Conservation (phyloP, 1,140 invertebrate genomes). For the Pseudomyrmex concolor region DNA sequence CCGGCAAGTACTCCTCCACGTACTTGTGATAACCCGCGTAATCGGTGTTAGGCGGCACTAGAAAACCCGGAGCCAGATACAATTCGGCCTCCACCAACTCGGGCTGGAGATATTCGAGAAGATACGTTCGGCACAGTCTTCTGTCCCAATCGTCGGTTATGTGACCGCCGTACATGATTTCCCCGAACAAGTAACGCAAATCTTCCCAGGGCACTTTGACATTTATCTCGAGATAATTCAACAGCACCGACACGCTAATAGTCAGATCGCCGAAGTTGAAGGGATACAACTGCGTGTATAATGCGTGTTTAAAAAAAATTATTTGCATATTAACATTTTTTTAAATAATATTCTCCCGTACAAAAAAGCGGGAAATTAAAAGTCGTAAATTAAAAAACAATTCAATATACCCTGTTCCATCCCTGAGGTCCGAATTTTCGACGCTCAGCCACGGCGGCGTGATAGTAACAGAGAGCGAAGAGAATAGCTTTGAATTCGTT, state of each 20-base stretch:
- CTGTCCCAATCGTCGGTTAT: constrained; percentile 99
- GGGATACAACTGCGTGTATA: constrained; percentile 85
- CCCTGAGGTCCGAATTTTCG: constrained; percentile 97
- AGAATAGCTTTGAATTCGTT: constrained; percentile 97
- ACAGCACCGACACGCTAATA: constrained; percentile 95
- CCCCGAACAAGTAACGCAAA: constrained; percentile 96
- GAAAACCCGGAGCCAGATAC: constrained; percentile 92
- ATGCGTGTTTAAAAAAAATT: background rate
- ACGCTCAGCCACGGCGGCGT: constrained; percentile 96
- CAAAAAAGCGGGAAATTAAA: too few relatives aligned
- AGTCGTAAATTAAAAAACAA: background rate
- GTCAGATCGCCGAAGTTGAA: constrained; percentile 95
- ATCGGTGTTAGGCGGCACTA: constrained; percentile 93
- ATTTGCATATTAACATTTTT: too few relatives aligned
- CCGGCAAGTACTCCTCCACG: constrained; percentile 94
- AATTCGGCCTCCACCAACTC: constrained; percentile 95
- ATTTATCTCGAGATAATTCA: constrained; percentile 97
- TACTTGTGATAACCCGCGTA: constrained; percentile 95
- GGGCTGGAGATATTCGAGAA: constrained; percentile 94
- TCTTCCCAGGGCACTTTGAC: constrained; percentile 96
- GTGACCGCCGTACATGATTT: constrained; percentile 99
- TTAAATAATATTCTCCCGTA: too few relatives aligned
- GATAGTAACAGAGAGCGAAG: constrained; percentile 97
- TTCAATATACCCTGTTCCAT: constrained; percentile 90
- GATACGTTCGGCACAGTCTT: constrained; percentile 93